Base-by-base conservation (phyloP, 92 coral and sea anemone genomes). In the Scolanthus callimorphus region DNA sequence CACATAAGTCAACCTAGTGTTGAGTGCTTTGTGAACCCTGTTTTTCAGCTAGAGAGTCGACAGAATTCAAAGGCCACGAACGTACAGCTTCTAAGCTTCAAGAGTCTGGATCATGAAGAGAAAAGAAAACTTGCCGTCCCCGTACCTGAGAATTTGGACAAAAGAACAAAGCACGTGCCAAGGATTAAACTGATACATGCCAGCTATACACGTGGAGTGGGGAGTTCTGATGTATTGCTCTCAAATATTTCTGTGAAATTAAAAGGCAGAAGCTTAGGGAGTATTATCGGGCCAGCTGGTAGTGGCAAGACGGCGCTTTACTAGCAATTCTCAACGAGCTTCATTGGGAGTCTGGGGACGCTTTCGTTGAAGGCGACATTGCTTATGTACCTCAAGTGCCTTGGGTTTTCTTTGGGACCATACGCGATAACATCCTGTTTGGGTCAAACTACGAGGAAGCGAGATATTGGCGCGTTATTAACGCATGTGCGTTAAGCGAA, bases 341-440 rank as follows among this genome's bases (percentile, higher is more conserved):
- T 20, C 59, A 79, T 1, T 27, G 31, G 17, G 20, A 50, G 2
- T 11, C 2, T 3, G 85, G 85, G 4, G 11, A 51, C 1, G 31
- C 51, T 21, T 57, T 57, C 12, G 11, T 26, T 26, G 17, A 30
- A 10, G 80, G 80, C 27, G 61, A 63, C 24, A 38, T 60, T 28
- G 80, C 70, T 39, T 79, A 67, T 39, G 85, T 72, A 27, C 60
- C 74, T 39, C 85, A 79, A 47, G 63, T 63, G 53, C 85, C 85
- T 3, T 79, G 85, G 85, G 80, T 79, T 21, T 71, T 30, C 22
- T 58, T 75, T 43, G 85, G 85, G 28, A 63, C 85, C 17, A 20
- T 79, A 8, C 70, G 85, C 23, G 85, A 79, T 44, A 79, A 79
- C 45, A 54, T 79, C 1, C 49, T 79, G 64, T 72, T 64, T 52